A percentile compares a stretch with the other conserved stretches of the same genome.
phyloP scores from a whole-genome alignment of 2,888 invertebrate species.

The Drosophila affinis region DNA sequence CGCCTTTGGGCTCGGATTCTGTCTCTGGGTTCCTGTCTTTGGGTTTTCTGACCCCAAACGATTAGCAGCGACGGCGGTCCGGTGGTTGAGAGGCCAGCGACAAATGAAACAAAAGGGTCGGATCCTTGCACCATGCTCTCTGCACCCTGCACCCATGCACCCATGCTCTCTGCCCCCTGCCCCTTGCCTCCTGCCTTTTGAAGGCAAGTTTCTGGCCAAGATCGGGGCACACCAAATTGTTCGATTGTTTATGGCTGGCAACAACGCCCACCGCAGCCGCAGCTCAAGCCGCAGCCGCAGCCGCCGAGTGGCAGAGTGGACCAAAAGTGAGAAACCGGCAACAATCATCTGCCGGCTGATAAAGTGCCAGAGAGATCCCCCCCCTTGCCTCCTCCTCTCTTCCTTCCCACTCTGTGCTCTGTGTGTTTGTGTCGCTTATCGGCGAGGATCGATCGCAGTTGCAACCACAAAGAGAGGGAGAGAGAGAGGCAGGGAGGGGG shows the following conservation, averaged over 20 bases:
- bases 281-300: constrained; percentile 44
- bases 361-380: constrained; percentile 48
- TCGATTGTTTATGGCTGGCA: constrained; percentile 81
- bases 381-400: background rate
- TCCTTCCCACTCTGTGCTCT: constrained; percentile 10
- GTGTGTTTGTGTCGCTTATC: constrained; percentile 65
- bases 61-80: constrained; percentile 72
- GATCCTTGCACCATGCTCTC: background rate
- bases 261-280: constrained; percentile 73
- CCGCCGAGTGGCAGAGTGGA: constrained; percentile 48
- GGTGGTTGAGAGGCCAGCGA: constrained; percentile 57
- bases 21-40: constrained; percentile 7
- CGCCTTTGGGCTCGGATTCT: background rate
- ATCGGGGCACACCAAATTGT: constrained; percentile 71
- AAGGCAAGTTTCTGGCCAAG: constrained; percentile 29
- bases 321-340: constrained; percentile 77
- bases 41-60: constrained; percentile 74
- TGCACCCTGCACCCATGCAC: background rate
- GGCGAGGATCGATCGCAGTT: constrained; percentile 75
- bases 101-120: constrained; percentile 71
- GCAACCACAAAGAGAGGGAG: constrained; percentile 19
- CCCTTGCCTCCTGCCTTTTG: constrained; percentile 5
- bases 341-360: constrained; percentile 78
- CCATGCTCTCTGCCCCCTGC: constrained; percentile 1
- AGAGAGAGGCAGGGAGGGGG: constrained; percentile 21